Evolutionary conservation across 1,140 invertebrate genomes (phyloP).

Genomic region (Drosophila virilis): DNA sequence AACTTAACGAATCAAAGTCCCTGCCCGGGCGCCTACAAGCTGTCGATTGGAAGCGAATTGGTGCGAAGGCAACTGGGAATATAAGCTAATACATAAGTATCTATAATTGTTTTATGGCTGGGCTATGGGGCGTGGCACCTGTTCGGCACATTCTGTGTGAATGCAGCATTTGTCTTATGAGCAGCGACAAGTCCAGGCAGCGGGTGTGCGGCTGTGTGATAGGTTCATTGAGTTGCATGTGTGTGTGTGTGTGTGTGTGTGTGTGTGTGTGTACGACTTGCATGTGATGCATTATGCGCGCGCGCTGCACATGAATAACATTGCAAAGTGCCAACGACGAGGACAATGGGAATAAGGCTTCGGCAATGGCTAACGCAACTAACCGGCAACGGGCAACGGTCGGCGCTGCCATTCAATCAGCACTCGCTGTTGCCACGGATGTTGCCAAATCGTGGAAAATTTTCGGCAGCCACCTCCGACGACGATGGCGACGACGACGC

Average conservation of each 20-base stretch:
- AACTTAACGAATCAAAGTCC: background rate
- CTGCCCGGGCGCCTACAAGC: background rate
- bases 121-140: conserved; percentile 30
- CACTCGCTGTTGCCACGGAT: conserved; percentile 37
- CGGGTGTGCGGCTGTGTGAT: background rate
- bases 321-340: conserved; percentile 26
- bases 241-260: conserved; percentile 5
- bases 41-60: background rate
- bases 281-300: conserved; percentile 52
- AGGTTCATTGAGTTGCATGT: background rate
- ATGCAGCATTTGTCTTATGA: conserved; percentile 17
- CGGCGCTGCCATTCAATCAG: conserved; percentile 34
- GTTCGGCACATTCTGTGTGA: background rate
- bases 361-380: conserved; percentile 19
- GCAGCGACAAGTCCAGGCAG: conserved; percentile 4
- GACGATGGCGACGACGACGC: conserved; percentile 6
- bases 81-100: conserved; percentile 36
- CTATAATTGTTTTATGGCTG: conserved; percentile 38
- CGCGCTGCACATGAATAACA: conserved; percentile 42
- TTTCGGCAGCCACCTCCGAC: conserved; percentile 46
- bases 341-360: conserved; percentile 29
- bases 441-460: conserved; percentile 61
- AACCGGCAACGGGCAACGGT: background rate
- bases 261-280: conserved; percentile 21
- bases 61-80: background rate